Evolutionary conservation across 1,140 invertebrate species (phyloP), one percentile per base, ranked within the genome.

Genomic region (Scylla paramamosain): DNA sequence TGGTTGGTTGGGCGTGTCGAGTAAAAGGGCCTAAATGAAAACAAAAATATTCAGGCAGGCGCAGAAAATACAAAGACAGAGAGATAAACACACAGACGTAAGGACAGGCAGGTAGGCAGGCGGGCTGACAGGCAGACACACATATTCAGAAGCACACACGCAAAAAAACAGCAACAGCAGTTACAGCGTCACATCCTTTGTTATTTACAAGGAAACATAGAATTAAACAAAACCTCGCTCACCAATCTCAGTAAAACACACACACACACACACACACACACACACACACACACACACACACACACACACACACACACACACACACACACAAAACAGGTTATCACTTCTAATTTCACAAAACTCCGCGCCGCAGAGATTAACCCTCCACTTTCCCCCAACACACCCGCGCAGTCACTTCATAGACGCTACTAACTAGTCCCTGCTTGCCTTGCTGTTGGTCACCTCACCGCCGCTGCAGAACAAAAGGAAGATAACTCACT

Each of bases 341-440:
- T 59, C 52, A 4, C 67, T n/a, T 20, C 67, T 77, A n/a, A 77
- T 77, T 77, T 77, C 25, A n/a, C 67, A 20, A 12, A n/a, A 20
- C 67, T n/a, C 20, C 20, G 8, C 20, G 67, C 67, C 8, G 67
- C 67, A 77, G 8, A 77, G 67, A 77, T 77, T 77, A 77, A 77
- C 67, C 67, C 67, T n/a, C 20, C 67, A 59, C 67, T 8, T 20
- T 77, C 67, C 67, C 8, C 67, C 67, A 77, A 12, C 10, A 59
- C 52, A 59, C 10, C 52, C 52, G 2, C n/a, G 4, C 67, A 77
- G 4, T n/a, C 67, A n/a, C 67, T n/a, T n/a, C 67, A 7, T n/a
- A 77, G 67, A 77, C 67, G n/a, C 67, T n/a, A 77, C 67, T 77
- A 77, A 77, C 67, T 77, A 77, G 67, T 77, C 20, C 67, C 25